These are phyloP conservation scores for Mesembrinibis cayennensis DNA, from an alignment of 2,113 vertebrate genomes.

Conservation along the genomic window DNA sequence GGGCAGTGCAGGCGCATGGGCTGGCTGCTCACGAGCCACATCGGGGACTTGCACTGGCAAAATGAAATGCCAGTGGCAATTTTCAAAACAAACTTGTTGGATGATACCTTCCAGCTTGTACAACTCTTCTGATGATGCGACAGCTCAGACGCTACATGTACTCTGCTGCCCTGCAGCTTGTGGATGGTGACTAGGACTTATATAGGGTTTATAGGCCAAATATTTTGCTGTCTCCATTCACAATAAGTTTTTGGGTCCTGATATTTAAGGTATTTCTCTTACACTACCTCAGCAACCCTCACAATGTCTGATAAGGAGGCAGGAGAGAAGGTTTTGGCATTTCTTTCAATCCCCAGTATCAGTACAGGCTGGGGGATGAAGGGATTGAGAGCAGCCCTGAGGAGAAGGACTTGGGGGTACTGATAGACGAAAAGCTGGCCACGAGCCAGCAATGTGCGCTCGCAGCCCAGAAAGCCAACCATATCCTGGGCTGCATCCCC, in stretches of 20 bases:
- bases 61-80: not conserved
- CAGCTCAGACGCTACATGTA: not conserved
- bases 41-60: accelerated
- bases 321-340: not conserved
- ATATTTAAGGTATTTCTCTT: not conserved
- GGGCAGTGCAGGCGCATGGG: not conserved
- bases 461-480: too few relatives aligned
- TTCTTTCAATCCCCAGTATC: not conserved
- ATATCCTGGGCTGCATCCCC: too few relatives aligned
- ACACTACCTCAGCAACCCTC: not conserved
- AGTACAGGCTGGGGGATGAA: too few relatives aligned
- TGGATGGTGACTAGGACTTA: too few relatives aligned
- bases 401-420: too few relatives aligned
- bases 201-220: not conserved
- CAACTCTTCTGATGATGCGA: not conserved
- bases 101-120: not conserved
- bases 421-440: too few relatives aligned
- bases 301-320: not conserved
- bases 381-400: too few relatives aligned
- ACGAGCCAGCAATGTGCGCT: too few relatives aligned
- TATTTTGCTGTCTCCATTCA: not conserved
- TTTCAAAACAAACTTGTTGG: not conserved
- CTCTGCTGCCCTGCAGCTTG: not conserved
- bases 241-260: not conserved
- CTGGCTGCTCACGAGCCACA: not conserved